These are phyloP conservation scores for Agrochola circellaris DNA, from an alignment of 2,888 invertebrate genomes.

Conservation along the genomic window DNA sequence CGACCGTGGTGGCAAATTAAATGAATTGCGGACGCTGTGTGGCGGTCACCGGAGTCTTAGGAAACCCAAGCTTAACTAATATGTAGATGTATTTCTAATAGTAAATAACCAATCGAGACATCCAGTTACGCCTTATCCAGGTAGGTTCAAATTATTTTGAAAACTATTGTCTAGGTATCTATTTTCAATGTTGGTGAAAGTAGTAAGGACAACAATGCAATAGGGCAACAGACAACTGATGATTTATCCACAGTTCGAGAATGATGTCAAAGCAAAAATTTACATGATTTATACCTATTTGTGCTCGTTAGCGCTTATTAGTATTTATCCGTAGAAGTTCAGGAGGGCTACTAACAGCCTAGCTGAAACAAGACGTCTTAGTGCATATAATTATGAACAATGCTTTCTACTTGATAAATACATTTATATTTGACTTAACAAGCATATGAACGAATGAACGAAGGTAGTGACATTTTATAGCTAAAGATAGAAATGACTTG, in stretches of 20 bases:
- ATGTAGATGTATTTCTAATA: no score
- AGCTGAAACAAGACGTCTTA: neutral
- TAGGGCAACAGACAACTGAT: neutral
- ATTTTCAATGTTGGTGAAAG: neutral
- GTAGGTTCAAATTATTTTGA: neutral
- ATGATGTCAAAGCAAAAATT: neutral
- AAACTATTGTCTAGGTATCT: neutral
- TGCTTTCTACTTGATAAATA: neutral
- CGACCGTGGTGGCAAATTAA: no score
- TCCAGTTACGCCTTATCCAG: neutral
- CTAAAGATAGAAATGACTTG: no score
- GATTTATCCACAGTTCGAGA: neutral
- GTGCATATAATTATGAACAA: neutral
- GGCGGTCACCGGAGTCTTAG: no score
- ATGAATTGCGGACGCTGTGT: no score
- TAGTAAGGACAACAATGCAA: neutral
- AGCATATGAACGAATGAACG: neutral
- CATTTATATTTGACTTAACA: neutral
- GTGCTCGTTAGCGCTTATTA: neutral
- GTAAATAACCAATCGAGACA: no score
- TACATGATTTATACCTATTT: slow-evolving; percentile 3
- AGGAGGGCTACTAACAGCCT: neutral
- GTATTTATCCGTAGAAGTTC: neutral
- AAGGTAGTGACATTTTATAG: neutral
- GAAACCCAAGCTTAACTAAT: no score